Evolutionary conservation across 2,113 vertebrate species (phyloP).

Genomic region (Peucedramus taeniatus): DNA sequence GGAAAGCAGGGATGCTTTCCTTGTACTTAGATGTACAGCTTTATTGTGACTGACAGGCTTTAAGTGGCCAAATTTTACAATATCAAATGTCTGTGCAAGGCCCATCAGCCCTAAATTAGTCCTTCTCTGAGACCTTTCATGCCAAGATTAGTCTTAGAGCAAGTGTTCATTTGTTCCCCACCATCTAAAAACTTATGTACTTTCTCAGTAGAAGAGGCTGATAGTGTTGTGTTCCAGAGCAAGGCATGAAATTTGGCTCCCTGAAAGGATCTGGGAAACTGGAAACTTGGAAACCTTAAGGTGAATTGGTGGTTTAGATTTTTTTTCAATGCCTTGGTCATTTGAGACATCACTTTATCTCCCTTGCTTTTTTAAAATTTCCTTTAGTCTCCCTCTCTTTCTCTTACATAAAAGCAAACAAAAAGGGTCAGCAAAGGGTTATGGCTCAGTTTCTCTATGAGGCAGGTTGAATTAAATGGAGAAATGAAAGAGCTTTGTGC

Average conservation of each 20-base stretch:
- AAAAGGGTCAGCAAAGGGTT: background rate
- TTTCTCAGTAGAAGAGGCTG: background rate
- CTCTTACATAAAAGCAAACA: background rate
- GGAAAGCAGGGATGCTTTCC: background rate
- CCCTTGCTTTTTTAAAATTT: background rate
- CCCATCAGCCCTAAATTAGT: background rate
- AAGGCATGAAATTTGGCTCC: background rate
- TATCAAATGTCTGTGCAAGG: background rate
- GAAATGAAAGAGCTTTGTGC: background rate
- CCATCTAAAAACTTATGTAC: background rate
- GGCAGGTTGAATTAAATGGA: background rate
- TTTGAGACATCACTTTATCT: background rate
- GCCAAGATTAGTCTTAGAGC: background rate
- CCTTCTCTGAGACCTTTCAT: background rate
- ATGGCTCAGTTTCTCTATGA: background rate
- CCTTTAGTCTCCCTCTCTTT: background rate
- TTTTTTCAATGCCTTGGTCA: background rate
- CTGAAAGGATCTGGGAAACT: background rate
- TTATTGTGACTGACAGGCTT: background rate
- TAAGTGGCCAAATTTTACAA: background rate
- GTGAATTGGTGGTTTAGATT: background rate
- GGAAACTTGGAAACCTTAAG: background rate
- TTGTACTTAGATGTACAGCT: background rate
- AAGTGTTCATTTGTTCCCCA: background rate
- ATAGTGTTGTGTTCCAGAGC: background rate